Base-by-base conservation (phyloP, 1,140 invertebrate genomes). In the Agraylea sexmaculata region DNA sequence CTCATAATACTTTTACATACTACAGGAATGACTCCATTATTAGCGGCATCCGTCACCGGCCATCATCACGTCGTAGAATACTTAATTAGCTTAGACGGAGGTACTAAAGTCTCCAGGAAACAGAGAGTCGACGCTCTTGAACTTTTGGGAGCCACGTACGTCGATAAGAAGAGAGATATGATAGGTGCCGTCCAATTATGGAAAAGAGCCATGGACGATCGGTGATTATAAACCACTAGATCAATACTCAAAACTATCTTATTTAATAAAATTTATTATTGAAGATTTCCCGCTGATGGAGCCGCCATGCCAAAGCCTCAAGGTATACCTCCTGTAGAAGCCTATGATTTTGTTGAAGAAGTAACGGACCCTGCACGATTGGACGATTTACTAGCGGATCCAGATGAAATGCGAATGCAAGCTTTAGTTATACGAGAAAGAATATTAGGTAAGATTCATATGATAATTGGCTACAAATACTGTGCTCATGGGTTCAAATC, bases 401-500 rank as follows among this genome's bases (percentile, higher is more conserved):
- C 89, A 0, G 91, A 97, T 55, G 87, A 87, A 48, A 93, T 95
- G 84, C 70, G 90, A 53, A 94, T 96, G 88, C 92, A 97, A 58
- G 88, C 90, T 3, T 64, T 97, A 20, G 75, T 96, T 31, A 88
- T 97, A 28, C 73, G 92, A 44, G 91, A 96, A 64, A 69, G 92
- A 52, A 94, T 97, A 51, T 66, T 97, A 30, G 78, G 63, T 66
- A 37, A 40, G 10, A 8, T 6, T 32, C 4, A 20, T 16, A 17
- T 35, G 16, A 17, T 37, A 6, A 34, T 32, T 10, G 8, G 37
- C n/a, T n/a, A n/a, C n/a, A n/a, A n/a, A n/a, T n/a, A n/a, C n/a
- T n/a, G n/a, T n/a, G n/a, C n/a, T n/a, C n/a, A n/a, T n/a, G n/a
- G n/a, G n/a, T n/a, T n/a, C n/a, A n/a, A n/a, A n/a, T n/a, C n/a